Percentiles rank a stretch among this genome's conserved stretches.
Evolutionary conservation across 2,888 invertebrate genomes (phyloP).

Genomic region (Meiosimyza platycephala): DNA sequence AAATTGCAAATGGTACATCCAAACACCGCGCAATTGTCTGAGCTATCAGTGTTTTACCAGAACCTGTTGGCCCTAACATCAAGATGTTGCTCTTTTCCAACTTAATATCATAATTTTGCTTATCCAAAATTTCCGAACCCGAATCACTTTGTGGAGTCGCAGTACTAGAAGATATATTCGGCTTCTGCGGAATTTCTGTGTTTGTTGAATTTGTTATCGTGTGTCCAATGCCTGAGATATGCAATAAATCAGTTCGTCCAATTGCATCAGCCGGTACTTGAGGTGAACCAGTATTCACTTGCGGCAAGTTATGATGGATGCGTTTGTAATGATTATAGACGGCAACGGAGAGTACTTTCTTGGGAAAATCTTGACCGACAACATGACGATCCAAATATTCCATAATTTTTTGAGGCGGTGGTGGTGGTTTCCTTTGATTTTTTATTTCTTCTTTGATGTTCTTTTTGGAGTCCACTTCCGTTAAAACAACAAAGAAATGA

Average conservation of each 20-base stretch:
- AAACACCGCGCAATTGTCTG: constrained; percentile 97
- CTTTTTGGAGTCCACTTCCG: constrained; percentile 92
- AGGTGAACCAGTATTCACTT: constrained; percentile 59
- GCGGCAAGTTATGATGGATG: constrained; percentile 91
- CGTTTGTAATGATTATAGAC: constrained; percentile 99
- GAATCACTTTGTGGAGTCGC: constrained; percentile 56
- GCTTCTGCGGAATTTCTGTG: constrained; percentile 61
- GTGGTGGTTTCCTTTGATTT: constrained; percentile 84
- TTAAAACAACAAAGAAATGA: constrained; percentile 96
- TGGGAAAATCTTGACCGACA: constrained; percentile 96
- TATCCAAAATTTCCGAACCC: constrained; percentile 85
- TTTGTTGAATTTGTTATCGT: constrained; percentile 69
- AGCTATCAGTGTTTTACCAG: constrained; percentile 96
- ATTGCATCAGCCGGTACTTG: constrained; percentile 52
- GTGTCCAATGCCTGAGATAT: constrained; percentile 84
- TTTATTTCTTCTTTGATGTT: constrained; percentile 82
- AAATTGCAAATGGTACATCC: constrained; percentile 99
- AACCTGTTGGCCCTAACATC: constrained; percentile 95
- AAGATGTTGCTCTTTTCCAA: constrained; percentile 97
- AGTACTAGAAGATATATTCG: constrained; percentile 44
- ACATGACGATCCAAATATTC: constrained; percentile 97
- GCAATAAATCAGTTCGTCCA: constrained; percentile 77
- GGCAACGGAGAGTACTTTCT: constrained; percentile 96
- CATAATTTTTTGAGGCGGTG: constrained; percentile 96
- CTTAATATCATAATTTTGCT: constrained; percentile 83